These are phyloP conservation scores for Pipistrellus kuhlii DNA, from an alignment of 2,797 vertebrate genomes.

Conservation along the genomic window DNA sequence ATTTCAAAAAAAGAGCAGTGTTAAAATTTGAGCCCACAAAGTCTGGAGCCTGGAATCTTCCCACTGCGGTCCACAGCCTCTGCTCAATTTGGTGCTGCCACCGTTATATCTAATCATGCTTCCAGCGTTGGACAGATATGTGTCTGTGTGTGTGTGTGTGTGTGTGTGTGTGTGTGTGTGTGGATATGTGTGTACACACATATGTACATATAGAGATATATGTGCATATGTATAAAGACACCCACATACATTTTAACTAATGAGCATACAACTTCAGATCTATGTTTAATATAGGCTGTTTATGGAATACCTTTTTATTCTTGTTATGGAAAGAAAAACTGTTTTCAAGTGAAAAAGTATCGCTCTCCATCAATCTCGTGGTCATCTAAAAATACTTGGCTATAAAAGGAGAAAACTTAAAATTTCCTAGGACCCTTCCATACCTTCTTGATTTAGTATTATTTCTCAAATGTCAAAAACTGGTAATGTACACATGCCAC, in stretches of 20 bases:
- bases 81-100: background rate
- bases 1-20: background rate
- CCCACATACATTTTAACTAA: background rate
- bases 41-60: background rate
- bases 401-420: background rate
- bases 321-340: constrained; percentile 30
- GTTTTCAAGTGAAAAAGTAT: constrained; percentile 41
- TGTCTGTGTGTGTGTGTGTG: no score
- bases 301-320: constrained; percentile 16
- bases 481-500: background rate
- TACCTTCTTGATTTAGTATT: constrained; percentile 34
- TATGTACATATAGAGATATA: background rate
- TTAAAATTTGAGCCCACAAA: background rate
- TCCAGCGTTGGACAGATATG: background rate
- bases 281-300: background rate
- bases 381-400: constrained; percentile 58
- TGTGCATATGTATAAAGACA: background rate
- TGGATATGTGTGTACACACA: fast-evolving
- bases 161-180: no score
- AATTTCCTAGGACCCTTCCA: constrained; percentile 37
- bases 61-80: background rate
- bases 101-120: background rate
- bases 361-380: constrained; percentile 21
- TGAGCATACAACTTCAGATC: background rate
- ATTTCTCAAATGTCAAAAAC: constrained; percentile 61